These are phyloP conservation scores for Prunella himalayana DNA, from an alignment of 2,113 vertebrate genomes.

Conservation along the genomic window DNA sequence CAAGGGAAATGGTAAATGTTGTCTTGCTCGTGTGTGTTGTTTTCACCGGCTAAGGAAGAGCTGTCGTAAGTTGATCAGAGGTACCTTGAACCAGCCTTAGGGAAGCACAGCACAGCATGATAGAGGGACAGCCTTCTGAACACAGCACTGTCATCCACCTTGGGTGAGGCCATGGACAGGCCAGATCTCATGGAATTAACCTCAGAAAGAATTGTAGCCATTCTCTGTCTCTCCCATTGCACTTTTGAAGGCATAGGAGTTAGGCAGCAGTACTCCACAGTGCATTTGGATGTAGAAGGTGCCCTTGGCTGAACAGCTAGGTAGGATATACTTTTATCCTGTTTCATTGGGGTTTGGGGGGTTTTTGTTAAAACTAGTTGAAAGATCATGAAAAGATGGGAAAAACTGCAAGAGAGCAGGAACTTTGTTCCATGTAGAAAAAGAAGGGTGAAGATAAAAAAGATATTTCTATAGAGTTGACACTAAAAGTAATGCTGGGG, in stretches of 20 bases:
- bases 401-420: background rate
- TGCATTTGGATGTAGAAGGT: background rate
- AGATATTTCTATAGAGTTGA: background rate
- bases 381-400: background rate
- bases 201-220: background rate
- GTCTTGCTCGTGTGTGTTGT: accelerated
- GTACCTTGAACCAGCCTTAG: background rate
- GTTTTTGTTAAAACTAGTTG: background rate
- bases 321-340: background rate
- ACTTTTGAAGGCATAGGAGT: background rate
- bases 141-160: background rate
- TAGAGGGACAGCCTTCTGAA: background rate
- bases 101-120: background rate
- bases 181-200: background rate
- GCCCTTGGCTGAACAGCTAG: background rate
- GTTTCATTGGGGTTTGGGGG: background rate
- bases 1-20: background rate
- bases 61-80: accelerated
- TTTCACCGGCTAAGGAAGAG: background rate
- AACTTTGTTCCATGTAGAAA: background rate
- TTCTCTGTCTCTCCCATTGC: background rate
- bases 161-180: background rate
- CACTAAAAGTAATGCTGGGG: background rate
- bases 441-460: background rate
- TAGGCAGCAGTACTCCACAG: background rate